Conservation (phyloP, 2,113 vertebrate species). For the Chiloscyllium plagiosum region DNA sequence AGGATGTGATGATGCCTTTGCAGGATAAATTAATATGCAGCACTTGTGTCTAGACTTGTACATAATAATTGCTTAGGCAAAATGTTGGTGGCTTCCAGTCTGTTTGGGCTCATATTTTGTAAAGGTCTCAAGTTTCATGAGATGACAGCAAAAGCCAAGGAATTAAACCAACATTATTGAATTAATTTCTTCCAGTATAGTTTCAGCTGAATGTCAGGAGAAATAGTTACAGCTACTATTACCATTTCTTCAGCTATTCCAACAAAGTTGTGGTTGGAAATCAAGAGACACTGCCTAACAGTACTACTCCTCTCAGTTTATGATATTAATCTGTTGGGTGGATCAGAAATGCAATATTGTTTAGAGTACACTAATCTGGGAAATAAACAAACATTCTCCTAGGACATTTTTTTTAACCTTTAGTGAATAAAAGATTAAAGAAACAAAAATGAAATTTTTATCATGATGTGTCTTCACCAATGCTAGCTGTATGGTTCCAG, state of each 20-base stretch:
- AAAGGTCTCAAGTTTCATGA: not conserved
- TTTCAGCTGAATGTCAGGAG: not conserved
- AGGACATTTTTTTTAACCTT: not conserved
- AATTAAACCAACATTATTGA: not conserved
- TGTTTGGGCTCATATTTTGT: not conserved
- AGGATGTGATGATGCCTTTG: not conserved
- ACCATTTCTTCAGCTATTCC: not conserved
- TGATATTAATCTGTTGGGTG: not conserved
- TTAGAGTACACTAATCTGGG: not conserved
- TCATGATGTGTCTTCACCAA: not conserved
- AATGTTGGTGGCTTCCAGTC: not conserved
- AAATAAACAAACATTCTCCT: not conserved
- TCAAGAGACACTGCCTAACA: not conserved
- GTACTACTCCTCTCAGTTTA: not conserved
- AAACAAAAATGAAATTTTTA: not conserved
- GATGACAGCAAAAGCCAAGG: not conserved
- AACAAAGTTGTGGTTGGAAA: not conserved
- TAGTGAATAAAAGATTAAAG: not conserved
- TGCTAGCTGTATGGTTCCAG: not conserved
- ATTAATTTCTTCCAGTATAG: too few species aligned
- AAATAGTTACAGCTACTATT: not conserved
- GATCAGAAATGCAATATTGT: not conserved
- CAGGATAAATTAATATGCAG: not conserved
- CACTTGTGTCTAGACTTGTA: not conserved
- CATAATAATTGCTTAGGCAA: not conserved